phyloP scores from a whole-genome alignment of 2,113 vertebrate species.

The Naja naja region DNA sequence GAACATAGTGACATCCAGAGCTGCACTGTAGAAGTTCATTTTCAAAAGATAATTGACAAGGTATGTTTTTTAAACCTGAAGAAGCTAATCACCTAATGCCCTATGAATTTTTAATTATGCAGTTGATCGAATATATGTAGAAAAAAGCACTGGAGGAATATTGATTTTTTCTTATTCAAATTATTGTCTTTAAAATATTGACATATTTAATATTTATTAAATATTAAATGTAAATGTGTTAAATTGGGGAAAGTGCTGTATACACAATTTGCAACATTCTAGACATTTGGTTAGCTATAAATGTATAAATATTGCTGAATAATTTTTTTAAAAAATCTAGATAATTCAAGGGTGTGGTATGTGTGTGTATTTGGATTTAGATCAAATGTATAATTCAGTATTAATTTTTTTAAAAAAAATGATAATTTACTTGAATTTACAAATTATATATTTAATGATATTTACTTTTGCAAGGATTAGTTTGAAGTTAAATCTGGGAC shows the following conservation, averaged over 20 bases:
- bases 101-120: slow-evolving; percentile 25
- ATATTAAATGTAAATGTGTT: background rate
- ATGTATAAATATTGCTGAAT: background rate
- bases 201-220: background rate
- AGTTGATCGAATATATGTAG: slow-evolving; percentile 30
- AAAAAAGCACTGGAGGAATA: background rate
- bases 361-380: background rate
- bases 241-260: background rate
- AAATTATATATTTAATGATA: background rate
- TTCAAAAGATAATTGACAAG: slow-evolving; percentile 98
- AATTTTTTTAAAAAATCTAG: background rate
- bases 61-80: slow-evolving; percentile 66
- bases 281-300: background rate
- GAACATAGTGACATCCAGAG: slow-evolving; percentile 86
- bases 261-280: background rate
- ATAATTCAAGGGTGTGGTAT: background rate
- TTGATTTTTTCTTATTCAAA: background rate
- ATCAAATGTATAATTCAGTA: no score
- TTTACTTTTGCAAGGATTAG: background rate
- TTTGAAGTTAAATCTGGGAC: background rate
- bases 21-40: slow-evolving; percentile 95
- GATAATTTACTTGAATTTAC: background rate
- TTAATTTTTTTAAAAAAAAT: background rate
- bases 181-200: background rate
- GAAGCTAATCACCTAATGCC: background rate